Evolutionary conservation across 2,113 vertebrate species (phyloP).

Genomic region (Diadophis punctatus): DNA sequence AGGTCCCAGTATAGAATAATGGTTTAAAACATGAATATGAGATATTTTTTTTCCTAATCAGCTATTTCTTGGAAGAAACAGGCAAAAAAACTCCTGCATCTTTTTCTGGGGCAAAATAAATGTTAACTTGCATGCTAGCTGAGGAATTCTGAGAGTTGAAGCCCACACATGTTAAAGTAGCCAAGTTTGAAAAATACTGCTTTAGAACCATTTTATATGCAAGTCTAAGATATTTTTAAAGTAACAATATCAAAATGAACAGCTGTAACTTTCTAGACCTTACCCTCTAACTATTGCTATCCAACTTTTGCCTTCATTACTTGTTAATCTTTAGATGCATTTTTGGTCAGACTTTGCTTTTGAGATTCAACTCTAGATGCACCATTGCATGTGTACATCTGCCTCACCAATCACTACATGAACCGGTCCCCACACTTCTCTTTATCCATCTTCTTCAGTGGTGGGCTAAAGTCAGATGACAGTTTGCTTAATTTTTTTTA

Average conservation of each 20-base stretch:
- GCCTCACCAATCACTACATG: not conserved
- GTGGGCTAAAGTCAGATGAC: not conserved
- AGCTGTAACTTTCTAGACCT: not conserved
- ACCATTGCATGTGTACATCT: not conserved
- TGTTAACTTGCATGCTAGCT: not conserved
- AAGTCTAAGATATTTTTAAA: not conserved
- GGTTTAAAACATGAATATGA: not conserved
- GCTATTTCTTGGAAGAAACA: not conserved
- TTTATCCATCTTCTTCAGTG: not conserved
- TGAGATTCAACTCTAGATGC: not conserved
- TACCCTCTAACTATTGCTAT: not conserved
- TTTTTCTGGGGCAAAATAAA: not conserved
- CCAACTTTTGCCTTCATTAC: not conserved
- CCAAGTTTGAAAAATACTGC: not conserved
- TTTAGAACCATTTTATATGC: not conserved
- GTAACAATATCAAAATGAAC: not conserved
- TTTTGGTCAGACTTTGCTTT: not conserved
- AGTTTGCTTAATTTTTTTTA: not conserved
- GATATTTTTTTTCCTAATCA: not conserved
- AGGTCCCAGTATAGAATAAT: not conserved
- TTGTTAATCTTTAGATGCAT: not conserved
- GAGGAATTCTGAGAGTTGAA: not conserved
- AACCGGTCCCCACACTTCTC: not conserved
- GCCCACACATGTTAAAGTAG: not conserved
- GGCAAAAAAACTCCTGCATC: not conserved